Percentiles rank a stretch among this genome's conserved stretches.
Evolutionary conservation across 2,888 invertebrate genomes (phyloP).

Genomic region (Rhimphoctona megacephalus): DNA sequence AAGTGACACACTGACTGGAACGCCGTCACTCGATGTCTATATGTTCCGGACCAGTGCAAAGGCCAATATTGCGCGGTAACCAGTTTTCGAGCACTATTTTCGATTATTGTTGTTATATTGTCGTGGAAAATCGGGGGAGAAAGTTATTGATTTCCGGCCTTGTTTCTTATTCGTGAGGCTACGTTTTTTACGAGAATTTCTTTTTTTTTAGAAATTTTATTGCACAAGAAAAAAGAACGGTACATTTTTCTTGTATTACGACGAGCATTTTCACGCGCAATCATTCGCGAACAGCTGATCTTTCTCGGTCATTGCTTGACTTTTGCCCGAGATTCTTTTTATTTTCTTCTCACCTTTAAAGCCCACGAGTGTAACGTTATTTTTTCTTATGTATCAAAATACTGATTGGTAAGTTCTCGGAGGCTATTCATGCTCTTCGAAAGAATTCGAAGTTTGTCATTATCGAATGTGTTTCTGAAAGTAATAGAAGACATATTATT

Average conservation of each 20-base stretch:
- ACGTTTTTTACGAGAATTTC: background rate
- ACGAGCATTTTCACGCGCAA: slow-evolving; percentile 31
- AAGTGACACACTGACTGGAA: slow-evolving; percentile 36
- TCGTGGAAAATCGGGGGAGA: slow-evolving; percentile 11
- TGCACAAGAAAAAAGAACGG: background rate
- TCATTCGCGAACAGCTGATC: slow-evolving; percentile 29
- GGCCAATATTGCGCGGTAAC: slow-evolving; percentile 53
- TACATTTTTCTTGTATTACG: slow-evolving; percentile 10
- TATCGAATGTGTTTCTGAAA: background rate
- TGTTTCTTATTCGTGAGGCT: slow-evolving; percentile 23
- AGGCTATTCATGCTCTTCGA: background rate
- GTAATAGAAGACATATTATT: background rate
- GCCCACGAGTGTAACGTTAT: background rate
- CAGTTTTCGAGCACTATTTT: slow-evolving; percentile 22
- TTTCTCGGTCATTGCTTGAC: background rate
- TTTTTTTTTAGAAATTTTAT: background rate
- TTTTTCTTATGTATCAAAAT: background rate
- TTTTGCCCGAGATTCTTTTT: background rate
- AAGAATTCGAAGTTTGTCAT: background rate
- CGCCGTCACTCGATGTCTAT: slow-evolving; percentile 30
- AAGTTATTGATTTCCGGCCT: slow-evolving; percentile 27
- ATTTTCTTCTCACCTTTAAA: background rate
- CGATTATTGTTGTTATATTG: slow-evolving; percentile 14
- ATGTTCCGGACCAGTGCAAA: slow-evolving; percentile 34
- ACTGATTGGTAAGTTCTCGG: background rate